Base-by-base conservation (phyloP, 2,797 vertebrate species). In the Halcyon leucocephala region DNA sequence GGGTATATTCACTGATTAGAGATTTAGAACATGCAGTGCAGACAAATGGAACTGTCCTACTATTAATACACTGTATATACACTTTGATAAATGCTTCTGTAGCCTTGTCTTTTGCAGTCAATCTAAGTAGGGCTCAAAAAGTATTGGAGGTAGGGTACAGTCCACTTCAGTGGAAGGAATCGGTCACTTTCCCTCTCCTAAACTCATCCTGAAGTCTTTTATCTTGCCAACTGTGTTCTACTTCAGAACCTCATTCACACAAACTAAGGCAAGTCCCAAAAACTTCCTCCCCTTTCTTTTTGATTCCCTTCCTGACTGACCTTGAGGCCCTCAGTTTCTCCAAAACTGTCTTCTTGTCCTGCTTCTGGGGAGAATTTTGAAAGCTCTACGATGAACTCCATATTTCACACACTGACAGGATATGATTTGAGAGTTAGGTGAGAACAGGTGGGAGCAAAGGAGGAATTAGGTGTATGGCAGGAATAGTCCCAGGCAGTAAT, bases 341-440 rank as follows among this genome's bases (percentile, higher is more conserved):
- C 4, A 61, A 33, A 79, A 35, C 29, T 67, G 39, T 4, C 9
- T 41, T 29, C n/a, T 54, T 89, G 31, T 51, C 28, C 51, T 58
- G 10, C 21, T 20, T 42, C 25, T 49, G 41, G n/a, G 41, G 14
- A 72, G 29, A 76, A 49, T 33, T 87, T 67, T 31, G 51, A 46
- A 49, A 69, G 20, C 10, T 58, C 20, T 66, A 17, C 22, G 13
- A 14, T 67, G 60, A 79, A 8, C 16, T 60, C 31, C 3, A 0
- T 58, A 9, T 83, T 62, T 90, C n/a, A 18, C 7, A 14, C 5
- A 1, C 19, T 61, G 37, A 31, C 14, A 62, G 37, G 28, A 41
- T 0, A 0, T n/a, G n/a, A 29, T 86, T 26, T 79, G 20, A 0
- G 3, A 80, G 10, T 8, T 55, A 31, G 29, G 17, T 67, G 52